Evolutionary conservation across 2,888 invertebrate genomes (phyloP).

Genomic region (Acrobasis suavella): DNA sequence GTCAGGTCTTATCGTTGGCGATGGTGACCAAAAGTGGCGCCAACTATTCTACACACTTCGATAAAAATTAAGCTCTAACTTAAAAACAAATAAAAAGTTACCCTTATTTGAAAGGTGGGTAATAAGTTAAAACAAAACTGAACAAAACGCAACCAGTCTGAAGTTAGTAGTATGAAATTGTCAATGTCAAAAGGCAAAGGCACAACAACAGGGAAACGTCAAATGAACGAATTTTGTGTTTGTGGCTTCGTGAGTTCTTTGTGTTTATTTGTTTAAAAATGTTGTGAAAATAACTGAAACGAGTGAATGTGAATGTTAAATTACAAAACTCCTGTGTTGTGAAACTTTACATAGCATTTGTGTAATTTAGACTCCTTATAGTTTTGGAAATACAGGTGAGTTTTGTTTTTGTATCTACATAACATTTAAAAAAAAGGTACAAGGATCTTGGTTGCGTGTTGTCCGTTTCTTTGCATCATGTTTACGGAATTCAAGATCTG

Average conservation of each 20-base stretch:
- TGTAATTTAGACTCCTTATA: neutral
- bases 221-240: conserved; percentile 12
- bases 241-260: conserved; percentile 24
- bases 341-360: conserved; percentile 3
- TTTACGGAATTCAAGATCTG: neutral
- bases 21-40: no score
- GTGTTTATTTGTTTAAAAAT: conserved; percentile 24
- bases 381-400: neutral
- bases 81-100: no score
- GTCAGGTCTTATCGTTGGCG: no score
- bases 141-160: conserved; percentile 6
- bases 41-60: no score
- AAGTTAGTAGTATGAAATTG: neutral
- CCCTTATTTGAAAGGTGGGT: no score
- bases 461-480: neutral
- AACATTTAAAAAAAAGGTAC: conserved; percentile 20
- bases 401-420: conserved; percentile 9
- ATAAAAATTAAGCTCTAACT: no score
- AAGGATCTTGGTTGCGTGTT: conserved; percentile 2
- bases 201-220: conserved; percentile 20
- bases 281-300: conserved; percentile 12
- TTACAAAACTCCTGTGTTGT: conserved; percentile 6
- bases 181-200: neutral
- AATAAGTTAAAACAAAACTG: no score
- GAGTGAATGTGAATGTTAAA: neutral